Conservation (phyloP, 1,140 invertebrate species). For the Drosophila bipectinata region DNA sequence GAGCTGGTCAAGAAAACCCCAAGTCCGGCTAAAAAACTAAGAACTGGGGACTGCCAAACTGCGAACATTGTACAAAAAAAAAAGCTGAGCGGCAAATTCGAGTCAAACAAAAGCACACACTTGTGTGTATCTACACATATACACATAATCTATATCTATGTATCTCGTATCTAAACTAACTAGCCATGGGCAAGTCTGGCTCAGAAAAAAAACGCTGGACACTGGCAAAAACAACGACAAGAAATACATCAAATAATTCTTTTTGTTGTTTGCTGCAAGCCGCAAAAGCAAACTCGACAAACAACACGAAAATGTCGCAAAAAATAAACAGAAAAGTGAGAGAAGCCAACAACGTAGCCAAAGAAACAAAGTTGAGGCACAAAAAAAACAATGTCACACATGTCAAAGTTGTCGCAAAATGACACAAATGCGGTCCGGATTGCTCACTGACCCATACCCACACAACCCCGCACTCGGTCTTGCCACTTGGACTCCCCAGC, state of each 20-base stretch:
- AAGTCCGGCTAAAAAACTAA: slow-evolving; percentile 7
- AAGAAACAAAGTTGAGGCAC: slow-evolving; percentile 21
- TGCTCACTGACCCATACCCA: slow-evolving; percentile 67
- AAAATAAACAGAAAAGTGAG: slow-evolving; percentile 28
- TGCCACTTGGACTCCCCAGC: slow-evolving; percentile 45
- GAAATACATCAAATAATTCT: slow-evolving; percentile 69
- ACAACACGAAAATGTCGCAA: slow-evolving; percentile 75
- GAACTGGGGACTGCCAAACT: slow-evolving; percentile 41
- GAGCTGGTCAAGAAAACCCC: slow-evolving; percentile 55
- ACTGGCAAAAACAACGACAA: slow-evolving; percentile 16
- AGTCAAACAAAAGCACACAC: slow-evolving; percentile 36
- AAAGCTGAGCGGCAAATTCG: slow-evolving; percentile 68
- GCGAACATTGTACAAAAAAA: slow-evolving; percentile 2
- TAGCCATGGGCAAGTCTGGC: slow-evolving; percentile 65
- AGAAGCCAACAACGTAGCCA: slow-evolving; percentile 18
- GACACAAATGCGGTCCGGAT: slow-evolving; percentile 80
- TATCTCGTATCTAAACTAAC: slow-evolving; percentile 72
- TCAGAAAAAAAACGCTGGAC: slow-evolving; percentile 20
- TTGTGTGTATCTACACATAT: slow-evolving; percentile 6
- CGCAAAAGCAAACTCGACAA: slow-evolving; percentile 60
- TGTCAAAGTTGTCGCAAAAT: slow-evolving; percentile 82
- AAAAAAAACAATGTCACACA: slow-evolving; percentile 81
- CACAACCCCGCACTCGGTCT: slow-evolving; percentile 41
- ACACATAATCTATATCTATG: slow-evolving; percentile 57
- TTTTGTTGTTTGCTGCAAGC: slow-evolving; percentile 66